Percentiles rank a stretch among this genome's conserved stretches.
phyloP scores from a whole-genome alignment of 2,113 vertebrate genomes.

The Dicerorhinus sumatrensis region DNA sequence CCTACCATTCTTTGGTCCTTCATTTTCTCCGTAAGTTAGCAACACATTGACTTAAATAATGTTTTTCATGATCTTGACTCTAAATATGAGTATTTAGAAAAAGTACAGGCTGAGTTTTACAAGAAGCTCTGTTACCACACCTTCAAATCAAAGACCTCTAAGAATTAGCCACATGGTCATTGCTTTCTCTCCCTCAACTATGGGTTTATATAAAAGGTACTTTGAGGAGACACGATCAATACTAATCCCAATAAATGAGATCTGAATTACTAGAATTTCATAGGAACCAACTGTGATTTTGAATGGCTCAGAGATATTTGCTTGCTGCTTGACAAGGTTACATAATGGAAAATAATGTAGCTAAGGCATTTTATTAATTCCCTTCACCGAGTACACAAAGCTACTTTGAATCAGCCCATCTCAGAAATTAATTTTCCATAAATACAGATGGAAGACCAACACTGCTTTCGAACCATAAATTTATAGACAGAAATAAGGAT shows the following conservation, averaged over 20 bases:
- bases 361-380: conserved; percentile 55
- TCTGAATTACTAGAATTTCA: conserved; percentile 42
- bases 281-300: conserved; percentile 52
- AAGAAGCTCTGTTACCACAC: neutral
- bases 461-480: neutral
- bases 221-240: neutral
- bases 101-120: neutral
- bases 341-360: conserved; percentile 50
- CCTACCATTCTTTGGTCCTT: neutral
- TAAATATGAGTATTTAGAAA: neutral
- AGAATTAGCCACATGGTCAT: neutral
- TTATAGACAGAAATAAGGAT: neutral
- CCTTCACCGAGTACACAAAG: neutral
- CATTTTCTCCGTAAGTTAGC: neutral
- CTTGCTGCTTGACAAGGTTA: conserved; percentile 25
- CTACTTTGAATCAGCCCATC: conserved; percentile 22
- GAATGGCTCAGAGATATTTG: conserved; percentile 18
- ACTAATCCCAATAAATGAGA: conserved; percentile 36
- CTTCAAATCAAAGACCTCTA: neutral
- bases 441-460: neutral
- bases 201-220: neutral
- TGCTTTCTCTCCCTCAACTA: neutral
- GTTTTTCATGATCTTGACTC: neutral
- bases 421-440: conserved; percentile 45
- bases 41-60: neutral